Percentiles rank a stretch among this genome's conserved stretches.
Conservation (phyloP, 2,797 vertebrate species). For the Hoplostethus atlanticus region DNA sequence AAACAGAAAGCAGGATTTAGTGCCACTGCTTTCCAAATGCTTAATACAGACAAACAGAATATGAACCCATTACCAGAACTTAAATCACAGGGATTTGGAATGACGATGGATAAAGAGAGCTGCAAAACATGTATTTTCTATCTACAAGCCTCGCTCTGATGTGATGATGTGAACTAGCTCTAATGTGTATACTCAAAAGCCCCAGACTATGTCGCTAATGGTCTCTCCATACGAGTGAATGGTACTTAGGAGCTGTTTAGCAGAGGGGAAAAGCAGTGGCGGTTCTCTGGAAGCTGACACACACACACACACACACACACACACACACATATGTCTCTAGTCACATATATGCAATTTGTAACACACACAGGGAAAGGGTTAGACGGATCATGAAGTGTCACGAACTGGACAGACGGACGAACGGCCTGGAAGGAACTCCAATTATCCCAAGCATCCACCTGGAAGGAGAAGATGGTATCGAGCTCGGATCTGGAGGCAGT, state of each 20-base stretch:
- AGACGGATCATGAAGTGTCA: constrained; percentile 49
- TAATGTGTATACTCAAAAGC: constrained; percentile 18
- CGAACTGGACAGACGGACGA: constrained; percentile 46
- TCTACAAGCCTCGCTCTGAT: background rate
- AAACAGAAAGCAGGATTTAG: constrained; percentile 43
- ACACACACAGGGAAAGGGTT: constrained; percentile 14
- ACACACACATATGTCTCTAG: constrained; percentile 6
- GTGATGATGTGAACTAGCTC: constrained; percentile 19
- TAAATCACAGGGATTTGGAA: constrained; percentile 1
- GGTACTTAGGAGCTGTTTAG: constrained; percentile 34
- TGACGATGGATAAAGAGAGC: background rate
- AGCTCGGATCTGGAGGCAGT: background rate
- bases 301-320: constrained; percentile 1
- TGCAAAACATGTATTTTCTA: constrained; percentile 18
- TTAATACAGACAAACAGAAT: constrained; percentile 11
- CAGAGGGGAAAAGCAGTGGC: constrained; percentile 32
- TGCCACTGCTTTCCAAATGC: constrained; percentile 5
- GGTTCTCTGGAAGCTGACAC: constrained; percentile 38
- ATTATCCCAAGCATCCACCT: constrained; percentile 62
- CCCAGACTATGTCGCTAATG: constrained; percentile 27
- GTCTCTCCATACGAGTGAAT: constrained; percentile 32
- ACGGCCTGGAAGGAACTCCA: constrained; percentile 59
- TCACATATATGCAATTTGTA: constrained; percentile 10
- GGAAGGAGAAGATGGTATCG: constrained; percentile 40
- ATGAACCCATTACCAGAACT: background rate